phyloP scores from a whole-genome alignment of 2,797 vertebrate genomes.

The Trematomus bernacchii region DNA sequence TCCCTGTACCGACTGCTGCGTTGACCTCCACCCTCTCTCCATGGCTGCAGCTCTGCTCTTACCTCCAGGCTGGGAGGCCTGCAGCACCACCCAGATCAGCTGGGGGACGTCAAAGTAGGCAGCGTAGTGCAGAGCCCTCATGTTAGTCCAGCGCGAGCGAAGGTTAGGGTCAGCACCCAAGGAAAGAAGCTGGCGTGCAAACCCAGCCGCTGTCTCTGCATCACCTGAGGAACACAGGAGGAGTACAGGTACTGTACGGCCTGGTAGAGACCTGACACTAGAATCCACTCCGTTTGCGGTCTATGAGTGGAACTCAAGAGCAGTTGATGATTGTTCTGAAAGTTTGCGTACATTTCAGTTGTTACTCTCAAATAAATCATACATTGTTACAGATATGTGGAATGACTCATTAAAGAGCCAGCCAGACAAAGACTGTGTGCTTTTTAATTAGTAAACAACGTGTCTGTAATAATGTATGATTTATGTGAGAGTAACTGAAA shows the following conservation, averaged over 20 bases:
- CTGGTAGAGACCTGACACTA: too few relatives aligned
- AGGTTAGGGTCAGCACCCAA: conserved; percentile 92
- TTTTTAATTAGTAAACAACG: too few relatives aligned
- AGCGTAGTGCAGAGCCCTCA: conserved; percentile 98
- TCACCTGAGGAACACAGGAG: conserved; percentile 85
- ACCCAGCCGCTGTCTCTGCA: conserved; percentile 90
- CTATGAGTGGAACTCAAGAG: too few relatives aligned
- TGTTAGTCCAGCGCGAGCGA: conserved; percentile 98
- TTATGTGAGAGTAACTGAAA: too few relatives aligned
- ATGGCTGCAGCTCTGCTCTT: conserved; percentile 51
- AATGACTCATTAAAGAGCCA: too few relatives aligned
- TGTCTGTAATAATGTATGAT: too few relatives aligned
- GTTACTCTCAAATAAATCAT: too few relatives aligned
- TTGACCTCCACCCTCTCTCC: background rate
- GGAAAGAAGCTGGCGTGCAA: conserved; percentile 90
- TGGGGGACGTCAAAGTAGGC: conserved; percentile 98
- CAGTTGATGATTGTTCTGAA: too few relatives aligned
- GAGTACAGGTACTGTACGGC: background rate
- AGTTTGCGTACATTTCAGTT: too few relatives aligned
- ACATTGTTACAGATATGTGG: too few relatives aligned
- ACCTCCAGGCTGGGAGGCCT: conserved; percentile 94
- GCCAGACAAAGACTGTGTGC: too few relatives aligned
- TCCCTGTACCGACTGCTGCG: background rate
- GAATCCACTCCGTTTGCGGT: too few relatives aligned
- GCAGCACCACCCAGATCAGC: conserved; percentile 91